Percentiles rank a stretch among this genome's conserved stretches.
Conservation (phyloP, 2,888 invertebrate genomes). For the Nemotelus pantherinus region DNA sequence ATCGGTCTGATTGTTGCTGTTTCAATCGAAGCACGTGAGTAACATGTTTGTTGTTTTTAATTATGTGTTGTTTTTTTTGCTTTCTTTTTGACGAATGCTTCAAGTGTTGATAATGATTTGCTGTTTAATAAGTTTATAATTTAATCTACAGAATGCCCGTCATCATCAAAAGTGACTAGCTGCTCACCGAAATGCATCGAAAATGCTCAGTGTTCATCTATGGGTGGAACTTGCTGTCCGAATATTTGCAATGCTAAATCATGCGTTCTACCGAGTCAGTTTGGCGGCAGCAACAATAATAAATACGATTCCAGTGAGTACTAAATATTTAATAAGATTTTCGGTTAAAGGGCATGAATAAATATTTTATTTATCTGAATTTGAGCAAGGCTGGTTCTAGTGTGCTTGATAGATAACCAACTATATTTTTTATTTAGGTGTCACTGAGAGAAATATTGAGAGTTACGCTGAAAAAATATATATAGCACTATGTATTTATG, state of each 20-base stretch:
- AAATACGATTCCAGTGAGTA: slow-evolving; percentile 56
- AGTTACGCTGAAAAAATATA: too few relatives aligned
- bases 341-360: too few relatives aligned
- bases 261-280: slow-evolving; percentile 67
- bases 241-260: slow-evolving; percentile 77
- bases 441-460: too few relatives aligned
- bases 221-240: slow-evolving; percentile 75
- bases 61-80: too few relatives aligned
- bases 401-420: too few relatives aligned
- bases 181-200: slow-evolving; percentile 76
- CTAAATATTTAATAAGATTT: background rate
- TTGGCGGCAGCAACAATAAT: slow-evolving; percentile 51
- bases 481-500: too few relatives aligned
- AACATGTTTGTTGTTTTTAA: background rate
- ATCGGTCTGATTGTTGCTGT: background rate
- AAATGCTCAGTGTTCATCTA: slow-evolving; percentile 72
- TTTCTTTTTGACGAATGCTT: too few relatives aligned
- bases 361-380: too few relatives aligned
- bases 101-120: too few relatives aligned
- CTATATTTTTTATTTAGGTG: too few relatives aligned
- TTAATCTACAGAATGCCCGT: slow-evolving; percentile 68
- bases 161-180: slow-evolving; percentile 71
- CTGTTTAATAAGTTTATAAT: too few relatives aligned
- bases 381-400: too few relatives aligned
- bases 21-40: slow-evolving; percentile 8